A percentile compares a stretch with the other conserved stretches of the same genome.
phyloP scores from a whole-genome alignment of 2,888 invertebrate species.

The Sphaerophoria rueppellii region DNA sequence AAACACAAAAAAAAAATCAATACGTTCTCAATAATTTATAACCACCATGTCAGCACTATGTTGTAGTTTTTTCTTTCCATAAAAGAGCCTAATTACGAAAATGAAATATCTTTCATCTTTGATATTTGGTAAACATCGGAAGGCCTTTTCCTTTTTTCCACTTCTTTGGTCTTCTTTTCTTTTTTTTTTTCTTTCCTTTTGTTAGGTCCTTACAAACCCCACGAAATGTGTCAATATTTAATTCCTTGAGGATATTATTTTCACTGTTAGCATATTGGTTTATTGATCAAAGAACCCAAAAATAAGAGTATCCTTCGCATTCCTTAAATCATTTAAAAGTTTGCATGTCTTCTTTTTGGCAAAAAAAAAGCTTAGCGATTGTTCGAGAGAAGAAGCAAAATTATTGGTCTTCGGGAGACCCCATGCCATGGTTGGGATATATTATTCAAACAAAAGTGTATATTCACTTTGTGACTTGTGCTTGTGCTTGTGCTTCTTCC shows the following conservation, averaged over 20 bases:
- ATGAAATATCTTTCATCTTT: not conserved
- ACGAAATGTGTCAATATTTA: constrained; percentile 12
- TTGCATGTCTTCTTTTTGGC: constrained; percentile 5
- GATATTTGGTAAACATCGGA: not conserved
- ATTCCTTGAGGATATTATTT: constrained; percentile 8
- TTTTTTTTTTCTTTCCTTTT: not conserved
- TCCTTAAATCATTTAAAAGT: constrained; percentile 14
- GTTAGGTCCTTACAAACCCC: not conserved
- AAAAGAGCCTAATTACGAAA: no score
- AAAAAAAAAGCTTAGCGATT: constrained; percentile 11
- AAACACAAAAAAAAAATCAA: no score
- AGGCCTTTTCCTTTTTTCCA: not conserved
- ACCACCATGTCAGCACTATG: no score
- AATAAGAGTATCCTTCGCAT: not conserved
- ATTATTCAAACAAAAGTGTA: constrained; percentile 19
- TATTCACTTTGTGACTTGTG: constrained; percentile 6
- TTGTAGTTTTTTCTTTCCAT: no score
- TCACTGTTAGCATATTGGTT: not conserved
- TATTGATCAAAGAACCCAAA: constrained; percentile 21
- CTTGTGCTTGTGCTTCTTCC: not conserved
- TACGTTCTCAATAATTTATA: no score
- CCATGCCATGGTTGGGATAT: constrained; percentile 3
- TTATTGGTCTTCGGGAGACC: constrained; percentile 8
- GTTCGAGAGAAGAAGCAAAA: not conserved
- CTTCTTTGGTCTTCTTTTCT: not conserved